phyloP scores from a whole-genome alignment of 2,113 vertebrate species.

The Caranx melampygus region DNA sequence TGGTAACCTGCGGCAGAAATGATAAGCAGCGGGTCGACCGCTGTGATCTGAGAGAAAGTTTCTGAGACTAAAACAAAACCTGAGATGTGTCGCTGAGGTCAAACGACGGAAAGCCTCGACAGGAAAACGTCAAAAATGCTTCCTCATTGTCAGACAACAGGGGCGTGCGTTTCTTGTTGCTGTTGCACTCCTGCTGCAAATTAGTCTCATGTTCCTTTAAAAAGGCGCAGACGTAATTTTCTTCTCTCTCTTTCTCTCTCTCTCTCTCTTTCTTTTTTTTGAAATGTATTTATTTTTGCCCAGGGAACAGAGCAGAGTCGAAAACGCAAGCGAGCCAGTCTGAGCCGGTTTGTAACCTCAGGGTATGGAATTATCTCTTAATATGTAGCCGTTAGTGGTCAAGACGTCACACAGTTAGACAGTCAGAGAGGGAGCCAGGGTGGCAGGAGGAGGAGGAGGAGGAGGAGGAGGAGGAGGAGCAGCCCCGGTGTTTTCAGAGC shows the following conservation, averaged over 20 bases:
- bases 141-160: slow-evolving; percentile 2
- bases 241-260: not conserved
- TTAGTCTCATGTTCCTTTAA: slow-evolving; percentile 83
- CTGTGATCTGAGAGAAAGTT: not conserved
- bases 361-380: slow-evolving; percentile 83
- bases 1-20: not conserved
- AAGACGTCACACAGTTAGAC: slow-evolving; percentile 77
- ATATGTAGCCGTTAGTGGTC: slow-evolving; percentile 83
- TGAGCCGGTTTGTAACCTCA: slow-evolving; percentile 89
- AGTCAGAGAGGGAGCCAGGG: slow-evolving; percentile 37
- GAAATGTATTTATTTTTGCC: slow-evolving; percentile 82
- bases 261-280: slow-evolving; percentile 41
- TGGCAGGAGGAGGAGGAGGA: slow-evolving; percentile 31
- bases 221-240: slow-evolving; percentile 78
- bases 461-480: slow-evolving; percentile 36
- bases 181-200: slow-evolving; percentile 49
- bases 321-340: slow-evolving; percentile 82
- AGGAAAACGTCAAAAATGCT: not conserved
- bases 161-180: slow-evolving; percentile 30
- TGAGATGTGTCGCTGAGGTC: not conserved
- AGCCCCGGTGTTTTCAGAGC: slow-evolving; percentile 70
- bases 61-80: not conserved
- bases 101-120: not conserved
- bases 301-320: slow-evolving; percentile 83
- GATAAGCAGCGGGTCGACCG: not conserved